Base-by-base conservation (phyloP, 2,113 vertebrate species). In the Psilopogon haemacephalus region DNA sequence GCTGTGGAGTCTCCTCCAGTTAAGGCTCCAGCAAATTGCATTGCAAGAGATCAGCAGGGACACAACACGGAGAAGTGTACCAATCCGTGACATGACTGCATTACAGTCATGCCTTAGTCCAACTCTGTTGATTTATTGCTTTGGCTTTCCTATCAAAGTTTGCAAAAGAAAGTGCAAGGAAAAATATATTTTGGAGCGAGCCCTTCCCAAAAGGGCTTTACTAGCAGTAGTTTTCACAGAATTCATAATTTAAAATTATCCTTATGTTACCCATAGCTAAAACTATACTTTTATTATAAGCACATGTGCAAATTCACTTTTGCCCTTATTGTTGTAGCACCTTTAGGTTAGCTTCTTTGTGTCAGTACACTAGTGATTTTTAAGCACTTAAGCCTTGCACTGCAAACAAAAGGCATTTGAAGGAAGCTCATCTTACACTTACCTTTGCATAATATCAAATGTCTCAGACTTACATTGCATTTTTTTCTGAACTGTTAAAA, bases 11-110 rank as follows among this genome's bases (percentile, higher is more conserved):
- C 59, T 88, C 30, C 15, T 79, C 32, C 42, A 52, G 21, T 38
- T 64, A 23, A 59, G 55, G 8, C 32, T 65, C 35, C 73, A 81
- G n/a, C 2, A 0, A 42, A 52, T 86, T 37, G 55, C 52, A 11
- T 9, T 83, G 59, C 44, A 80, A 16, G 60, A 65, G 44, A 6
- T 72, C 79, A 88, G 58, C 50, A 28, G 35, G 6, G 28, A n/a
- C 0, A 1, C 0, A 0, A 35, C 19, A 19, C 12, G 30, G 27
- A 33, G n/a, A 42, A 60, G 3, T 6, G 26, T 42, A 27, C 20
- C 65, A 38, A 1, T n/a, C 44, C n/a, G n/a, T n/a, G n/a, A n/a
- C 5, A 0, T 17, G 21, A 5, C 8, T 42, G 27, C n/a, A 7
- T 32, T 21, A 7, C 38, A 21, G 24, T 40, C 20, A 0, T 6